Percentiles rank a stretch among this genome's conserved stretches.
These are phyloP conservation scores for Leptoteleia sp. DNA, from an alignment of 1,140 invertebrate species.

Conservation along the genomic window DNA sequence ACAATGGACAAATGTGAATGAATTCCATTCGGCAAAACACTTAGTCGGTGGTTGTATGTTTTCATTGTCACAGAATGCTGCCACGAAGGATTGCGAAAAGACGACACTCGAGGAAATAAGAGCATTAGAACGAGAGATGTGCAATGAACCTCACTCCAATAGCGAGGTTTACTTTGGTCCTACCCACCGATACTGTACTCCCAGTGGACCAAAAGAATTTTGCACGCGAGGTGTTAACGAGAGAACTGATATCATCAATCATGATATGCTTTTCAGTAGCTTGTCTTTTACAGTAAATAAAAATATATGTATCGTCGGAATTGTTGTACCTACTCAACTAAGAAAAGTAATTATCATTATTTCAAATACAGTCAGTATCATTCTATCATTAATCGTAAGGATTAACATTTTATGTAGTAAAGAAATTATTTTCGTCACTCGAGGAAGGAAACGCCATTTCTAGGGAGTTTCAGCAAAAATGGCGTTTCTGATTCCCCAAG, in stretches of 20 bases:
- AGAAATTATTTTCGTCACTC: no score
- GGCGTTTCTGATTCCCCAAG: no score
- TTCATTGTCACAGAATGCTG: neutral
- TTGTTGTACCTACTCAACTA: constrained; percentile 83
- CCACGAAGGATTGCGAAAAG: neutral
- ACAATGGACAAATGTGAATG: no score
- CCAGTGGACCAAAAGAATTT: constrained; percentile 83
- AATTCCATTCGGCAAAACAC: no score
- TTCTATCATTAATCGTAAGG: no score
- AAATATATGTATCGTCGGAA: constrained; percentile 88
- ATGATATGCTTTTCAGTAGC: constrained; percentile 87
- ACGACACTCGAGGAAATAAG: constrained; percentile 7
- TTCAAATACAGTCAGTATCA: no score
- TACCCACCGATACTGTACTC: constrained; percentile 11
- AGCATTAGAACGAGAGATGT: neutral
- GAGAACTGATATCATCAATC: constrained; percentile 86
- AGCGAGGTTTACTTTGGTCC: constrained; percentile 1
- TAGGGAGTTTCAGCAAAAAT: no score
- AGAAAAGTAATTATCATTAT: constrained; percentile 19
- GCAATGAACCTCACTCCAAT: neutral
- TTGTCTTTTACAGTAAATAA: constrained; percentile 89
- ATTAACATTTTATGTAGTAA: no score
- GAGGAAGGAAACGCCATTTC: no score
- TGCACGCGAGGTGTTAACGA: constrained; percentile 84
- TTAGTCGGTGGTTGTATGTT: neutral